Conservation (phyloP, 2,113 vertebrate genomes). For the Nothocercus nigrocapillus region DNA sequence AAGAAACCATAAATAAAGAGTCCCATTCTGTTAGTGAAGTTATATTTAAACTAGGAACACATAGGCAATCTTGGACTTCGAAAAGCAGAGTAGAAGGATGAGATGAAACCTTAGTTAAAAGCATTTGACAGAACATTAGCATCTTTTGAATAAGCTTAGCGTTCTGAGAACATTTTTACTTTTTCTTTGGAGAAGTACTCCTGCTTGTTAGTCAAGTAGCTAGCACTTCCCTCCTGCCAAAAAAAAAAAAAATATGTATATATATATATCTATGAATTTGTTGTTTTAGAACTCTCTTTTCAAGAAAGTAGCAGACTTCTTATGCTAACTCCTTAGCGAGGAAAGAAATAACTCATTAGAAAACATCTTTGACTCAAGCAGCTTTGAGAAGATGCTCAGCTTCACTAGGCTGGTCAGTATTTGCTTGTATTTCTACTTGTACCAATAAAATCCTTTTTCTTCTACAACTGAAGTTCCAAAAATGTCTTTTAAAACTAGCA, state of each 20-base stretch:
- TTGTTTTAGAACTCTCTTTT: neutral
- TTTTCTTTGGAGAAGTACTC: neutral
- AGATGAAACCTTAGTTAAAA: neutral
- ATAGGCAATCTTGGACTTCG: neutral
- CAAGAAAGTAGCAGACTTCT: neutral
- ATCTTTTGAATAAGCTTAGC: neutral
- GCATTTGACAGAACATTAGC: neutral
- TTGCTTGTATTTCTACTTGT: neutral
- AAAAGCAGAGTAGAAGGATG: neutral
- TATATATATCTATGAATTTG: neutral
- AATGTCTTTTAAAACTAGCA: neutral
- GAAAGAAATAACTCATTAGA: neutral
- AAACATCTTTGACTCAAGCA: neutral
- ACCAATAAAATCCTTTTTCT: neutral
- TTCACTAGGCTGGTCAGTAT: neutral
- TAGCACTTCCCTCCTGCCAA: neutral
- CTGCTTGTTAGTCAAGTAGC: neutral
- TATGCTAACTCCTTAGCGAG: neutral
- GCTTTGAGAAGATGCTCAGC: neutral
- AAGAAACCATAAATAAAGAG: neutral
- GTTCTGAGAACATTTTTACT: neutral
- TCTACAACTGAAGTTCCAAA: neutral
- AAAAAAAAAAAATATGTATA: neutral
- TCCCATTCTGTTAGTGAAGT: neutral
- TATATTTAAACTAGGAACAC: neutral